Evolutionary conservation across 2,797 vertebrate species (phyloP), one percentile per base, ranked within the genome.

Genomic region (Acipenser ruthenus): DNA sequence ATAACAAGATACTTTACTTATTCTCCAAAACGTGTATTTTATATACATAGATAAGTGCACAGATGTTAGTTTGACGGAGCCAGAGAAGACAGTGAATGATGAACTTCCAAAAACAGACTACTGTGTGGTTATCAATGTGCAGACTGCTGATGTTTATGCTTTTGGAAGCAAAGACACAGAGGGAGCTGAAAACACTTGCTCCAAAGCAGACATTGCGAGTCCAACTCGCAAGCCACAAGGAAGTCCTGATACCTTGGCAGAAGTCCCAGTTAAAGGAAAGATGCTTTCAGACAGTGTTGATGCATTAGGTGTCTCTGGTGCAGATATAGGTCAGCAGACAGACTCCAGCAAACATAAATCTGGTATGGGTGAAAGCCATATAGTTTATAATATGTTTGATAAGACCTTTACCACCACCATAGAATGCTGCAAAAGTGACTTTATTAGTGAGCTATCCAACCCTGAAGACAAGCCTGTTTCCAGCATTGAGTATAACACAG

Each of bases 71-170:
- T 78, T 72, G 70, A 70, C 78, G 84, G 84, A 86, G 72, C 85
- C 82, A 79, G 78, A 62, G 79, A 83, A 84, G 81, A 79, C 73
- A 72, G 85, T 84, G 77, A 80, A 77, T 61, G 66, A 66, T 83
- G 70, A 74, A 70, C 70, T 13, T n/a, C 56, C 80, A 52, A 48
- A 62, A 62, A 18, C 60, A 62, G 47, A 62, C 47, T 62, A 48
- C 47, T 10, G 18, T 62, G 60, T 62, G 47, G 60, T 62, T 62
- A 62, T 48, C 66, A 73, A 82, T 78, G 78, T 75, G 67, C 75
- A 80, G 70, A 71, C 12, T 58, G 71, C 0, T 0, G 84, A 83
- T 70, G 65, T 65, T 55, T 15, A 1, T 37, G 73, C 37, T 77
- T 76, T 67, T 63, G 77, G 86, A 77, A 77, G 70, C 60, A 73